A percentile compares a stretch with the other conserved stretches of the same genome.
phyloP scores from a whole-genome alignment of 2,888 invertebrate species.

The Harpalus rubripes region DNA sequence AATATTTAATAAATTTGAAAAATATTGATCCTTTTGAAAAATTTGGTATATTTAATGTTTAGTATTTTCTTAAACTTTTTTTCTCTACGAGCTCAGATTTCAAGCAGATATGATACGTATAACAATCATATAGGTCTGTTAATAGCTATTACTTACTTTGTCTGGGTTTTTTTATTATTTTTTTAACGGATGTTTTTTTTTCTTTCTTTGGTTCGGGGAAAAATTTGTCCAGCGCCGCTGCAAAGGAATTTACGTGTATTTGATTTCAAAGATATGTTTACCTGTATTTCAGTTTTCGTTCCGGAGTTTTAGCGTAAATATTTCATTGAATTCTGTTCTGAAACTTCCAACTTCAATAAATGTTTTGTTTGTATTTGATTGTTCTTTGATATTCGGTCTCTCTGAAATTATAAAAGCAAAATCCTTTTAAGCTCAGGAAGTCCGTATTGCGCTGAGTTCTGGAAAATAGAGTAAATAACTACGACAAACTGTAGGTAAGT shows the following conservation, averaged over 20 bases:
- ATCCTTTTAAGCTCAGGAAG: not conserved
- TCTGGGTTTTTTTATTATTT: too few relatives aligned
- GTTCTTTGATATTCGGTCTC: not conserved
- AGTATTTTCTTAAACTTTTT: too few relatives aligned
- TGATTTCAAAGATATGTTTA: constrained; percentile 12
- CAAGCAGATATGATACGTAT: too few relatives aligned
- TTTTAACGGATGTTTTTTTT: too few relatives aligned
- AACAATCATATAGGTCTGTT: too few relatives aligned
- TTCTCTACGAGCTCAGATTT: too few relatives aligned
- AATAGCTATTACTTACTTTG: too few relatives aligned
- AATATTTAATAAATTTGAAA: too few relatives aligned
- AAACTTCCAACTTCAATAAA: not conserved
- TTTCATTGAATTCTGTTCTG: not conserved
- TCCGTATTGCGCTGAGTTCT: not conserved
- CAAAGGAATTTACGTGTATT: not conserved
- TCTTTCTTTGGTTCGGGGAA: too few relatives aligned
- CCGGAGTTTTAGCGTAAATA: not conserved
- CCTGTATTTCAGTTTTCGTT: constrained; percentile 23
- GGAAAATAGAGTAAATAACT: not conserved
- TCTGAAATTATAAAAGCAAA: constrained; percentile 10
- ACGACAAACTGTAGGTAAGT: too few relatives aligned
- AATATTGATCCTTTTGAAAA: too few relatives aligned
- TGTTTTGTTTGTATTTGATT: constrained; percentile 3
- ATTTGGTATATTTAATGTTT: too few relatives aligned
- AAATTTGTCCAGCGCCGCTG: not conserved